Conservation (phyloP, 1,140 invertebrate species). For the Orius insidiosus region DNA sequence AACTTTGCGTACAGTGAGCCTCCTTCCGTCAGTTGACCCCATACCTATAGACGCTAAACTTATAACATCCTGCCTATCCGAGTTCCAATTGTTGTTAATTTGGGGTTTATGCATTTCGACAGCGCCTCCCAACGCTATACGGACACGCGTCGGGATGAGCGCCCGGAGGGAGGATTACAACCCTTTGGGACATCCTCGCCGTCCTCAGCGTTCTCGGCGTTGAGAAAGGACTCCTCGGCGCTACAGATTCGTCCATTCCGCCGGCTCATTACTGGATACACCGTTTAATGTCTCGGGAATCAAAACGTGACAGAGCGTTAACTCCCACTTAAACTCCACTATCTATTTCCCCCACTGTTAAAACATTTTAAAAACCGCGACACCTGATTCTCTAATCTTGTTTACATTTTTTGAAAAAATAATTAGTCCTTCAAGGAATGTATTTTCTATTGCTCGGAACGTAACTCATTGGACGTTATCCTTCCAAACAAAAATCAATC, state of each 20-base stretch:
- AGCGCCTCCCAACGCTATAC: constrained; percentile 1
- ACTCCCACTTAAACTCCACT: no score
- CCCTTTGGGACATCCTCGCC: neutral
- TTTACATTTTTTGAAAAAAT: no score
- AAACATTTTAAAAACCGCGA: no score
- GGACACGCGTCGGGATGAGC: constrained; percentile 5
- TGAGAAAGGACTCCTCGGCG: constrained; percentile 6
- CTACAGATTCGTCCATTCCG: neutral
- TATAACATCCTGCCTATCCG: constrained; percentile 13
- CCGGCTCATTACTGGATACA: no score
- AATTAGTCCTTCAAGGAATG: no score
- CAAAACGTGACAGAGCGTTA: no score
- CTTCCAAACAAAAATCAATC: no score
- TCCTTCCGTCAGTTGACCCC: constrained; percentile 69
- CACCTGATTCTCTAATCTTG: no score
- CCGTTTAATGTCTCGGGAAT: no score
- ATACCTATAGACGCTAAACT: constrained; percentile 47
- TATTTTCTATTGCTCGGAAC: no score
- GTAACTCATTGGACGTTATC: no score
- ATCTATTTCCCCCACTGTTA: no score
- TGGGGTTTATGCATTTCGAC: neutral
- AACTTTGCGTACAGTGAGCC: constrained; percentile 60
- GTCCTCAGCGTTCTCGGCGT: neutral
- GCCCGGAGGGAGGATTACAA: constrained; percentile 5
- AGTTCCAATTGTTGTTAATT: constrained; percentile 5